These are phyloP conservation scores for Deroplatys truncata DNA, from an alignment of 2,888 invertebrate species.

Conservation along the genomic window DNA sequence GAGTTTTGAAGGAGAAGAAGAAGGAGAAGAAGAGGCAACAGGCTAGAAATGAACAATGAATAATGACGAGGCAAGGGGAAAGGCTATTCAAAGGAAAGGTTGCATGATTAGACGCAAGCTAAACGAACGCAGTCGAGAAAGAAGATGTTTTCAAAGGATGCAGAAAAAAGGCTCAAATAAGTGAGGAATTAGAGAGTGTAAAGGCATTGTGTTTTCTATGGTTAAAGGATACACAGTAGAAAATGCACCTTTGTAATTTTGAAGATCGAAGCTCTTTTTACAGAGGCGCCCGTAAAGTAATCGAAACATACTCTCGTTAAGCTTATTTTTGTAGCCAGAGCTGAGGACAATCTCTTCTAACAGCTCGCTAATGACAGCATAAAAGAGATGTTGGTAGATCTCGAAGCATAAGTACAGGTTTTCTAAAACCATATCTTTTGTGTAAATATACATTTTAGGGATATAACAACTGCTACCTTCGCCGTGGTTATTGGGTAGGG, in stretches of 20 bases:
- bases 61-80: neutral
- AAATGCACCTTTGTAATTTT: neutral
- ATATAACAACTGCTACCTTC: too few relatives aligned
- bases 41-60: neutral
- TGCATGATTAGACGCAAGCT: neutral
- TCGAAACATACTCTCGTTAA: neutral
- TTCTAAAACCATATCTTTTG: too few relatives aligned
- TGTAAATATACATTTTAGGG: too few relatives aligned
- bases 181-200: neutral
- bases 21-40: neutral
- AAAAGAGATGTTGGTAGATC: too few relatives aligned
- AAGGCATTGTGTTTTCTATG: neutral
- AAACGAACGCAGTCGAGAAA: neutral
- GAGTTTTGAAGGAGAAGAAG: neutral
- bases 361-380: too few relatives aligned
- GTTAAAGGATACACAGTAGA: neutral
- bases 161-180: neutral
- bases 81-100: neutral
- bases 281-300: neutral
- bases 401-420: too few relatives aligned
- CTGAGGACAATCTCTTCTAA: neutral
- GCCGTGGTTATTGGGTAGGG: too few relatives aligned
- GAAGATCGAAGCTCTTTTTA: neutral
- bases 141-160: neutral
- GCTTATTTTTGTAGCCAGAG: neutral